Conservation (phyloP, 2,113 vertebrate species). For the Notechis scutatus region DNA sequence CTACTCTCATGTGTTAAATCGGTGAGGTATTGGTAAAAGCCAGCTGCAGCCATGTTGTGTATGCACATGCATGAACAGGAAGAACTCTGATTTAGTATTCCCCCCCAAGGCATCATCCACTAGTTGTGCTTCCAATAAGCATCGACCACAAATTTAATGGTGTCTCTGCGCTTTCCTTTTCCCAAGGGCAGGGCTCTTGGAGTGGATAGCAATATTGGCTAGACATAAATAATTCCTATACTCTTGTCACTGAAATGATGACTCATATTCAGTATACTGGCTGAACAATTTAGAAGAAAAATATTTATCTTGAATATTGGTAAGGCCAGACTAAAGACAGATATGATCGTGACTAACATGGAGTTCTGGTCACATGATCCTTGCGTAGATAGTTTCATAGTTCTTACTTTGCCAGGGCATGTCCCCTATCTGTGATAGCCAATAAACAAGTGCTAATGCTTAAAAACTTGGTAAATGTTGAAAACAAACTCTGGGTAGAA, state of each 20-base stretch:
- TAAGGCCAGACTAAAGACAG: neutral
- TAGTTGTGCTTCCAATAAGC: conserved; percentile 1
- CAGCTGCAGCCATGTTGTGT: neutral
- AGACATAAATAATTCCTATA: conserved; percentile 3
- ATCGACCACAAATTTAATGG: conserved; percentile 36
- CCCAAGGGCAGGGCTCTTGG: conserved; percentile 17
- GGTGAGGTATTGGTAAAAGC: conserved; percentile 21
- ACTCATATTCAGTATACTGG: neutral
- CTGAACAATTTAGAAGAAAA: conserved; percentile 1
- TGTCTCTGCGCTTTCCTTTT: conserved; percentile 22
- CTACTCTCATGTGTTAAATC: conserved; percentile 30
- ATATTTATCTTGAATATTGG: neutral
- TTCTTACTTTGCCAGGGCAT: neutral
- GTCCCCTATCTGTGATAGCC: neutral
- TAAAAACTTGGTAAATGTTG: neutral
- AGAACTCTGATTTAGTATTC: conserved; percentile 2
- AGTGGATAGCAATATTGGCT: conserved; percentile 20
- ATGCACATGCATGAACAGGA: accelerated
- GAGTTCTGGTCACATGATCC: neutral
- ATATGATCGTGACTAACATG: neutral
- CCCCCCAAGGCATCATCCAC: conserved; percentile 34
- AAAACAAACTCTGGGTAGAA: neutral
- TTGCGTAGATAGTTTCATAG: neutral
- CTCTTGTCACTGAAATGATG: neutral
- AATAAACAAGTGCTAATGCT: neutral